Percentiles rank a stretch among this genome's conserved stretches.
phyloP scores from a whole-genome alignment of 1,140 invertebrate genomes.

The Diorhabda carinulata region DNA sequence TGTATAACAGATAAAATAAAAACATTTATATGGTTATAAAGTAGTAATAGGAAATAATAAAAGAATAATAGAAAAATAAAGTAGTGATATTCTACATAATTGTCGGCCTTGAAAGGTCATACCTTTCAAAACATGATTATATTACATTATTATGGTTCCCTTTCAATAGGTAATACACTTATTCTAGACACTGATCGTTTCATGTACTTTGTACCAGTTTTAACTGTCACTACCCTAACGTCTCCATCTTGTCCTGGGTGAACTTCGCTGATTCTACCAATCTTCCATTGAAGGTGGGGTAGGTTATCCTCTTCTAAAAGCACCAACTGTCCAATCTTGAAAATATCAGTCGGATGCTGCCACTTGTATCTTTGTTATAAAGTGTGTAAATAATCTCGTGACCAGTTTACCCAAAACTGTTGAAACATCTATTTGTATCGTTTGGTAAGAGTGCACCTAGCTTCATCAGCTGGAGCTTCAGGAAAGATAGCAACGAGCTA shows the following conservation, averaged over 20 bases:
- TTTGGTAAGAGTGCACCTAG: slow-evolving; percentile 2
- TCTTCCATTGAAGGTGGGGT: not conserved
- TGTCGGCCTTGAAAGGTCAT: too few relatives aligned
- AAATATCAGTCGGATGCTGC: slow-evolving; percentile 4
- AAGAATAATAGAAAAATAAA: too few relatives aligned
- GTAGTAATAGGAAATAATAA: too few relatives aligned
- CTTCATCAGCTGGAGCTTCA: slow-evolving; percentile 14
- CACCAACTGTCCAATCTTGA: too few relatives aligned
- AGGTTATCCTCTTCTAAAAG: not conserved
- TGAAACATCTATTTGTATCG: slow-evolving; percentile 20
- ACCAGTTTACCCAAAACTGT: slow-evolving; percentile 30
- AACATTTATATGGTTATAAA: too few relatives aligned
- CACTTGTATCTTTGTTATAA: not conserved
- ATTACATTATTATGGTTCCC: too few relatives aligned
- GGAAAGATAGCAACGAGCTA: slow-evolving; percentile 29
- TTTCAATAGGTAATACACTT: not conserved
- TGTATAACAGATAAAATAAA: too few relatives aligned
- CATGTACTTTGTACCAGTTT: slow-evolving; percentile 1
- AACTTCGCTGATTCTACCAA: slow-evolving; percentile 7
- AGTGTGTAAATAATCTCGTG: slow-evolving; percentile 25
- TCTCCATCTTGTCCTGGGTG: slow-evolving; percentile 15
- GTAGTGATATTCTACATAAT: too few relatives aligned
- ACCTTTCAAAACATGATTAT: too few relatives aligned
- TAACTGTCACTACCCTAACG: slow-evolving; percentile 21
- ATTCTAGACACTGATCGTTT: slow-evolving; percentile 11